phyloP scores from a whole-genome alignment of 2,888 invertebrate species.

The Bombylius discolor region DNA sequence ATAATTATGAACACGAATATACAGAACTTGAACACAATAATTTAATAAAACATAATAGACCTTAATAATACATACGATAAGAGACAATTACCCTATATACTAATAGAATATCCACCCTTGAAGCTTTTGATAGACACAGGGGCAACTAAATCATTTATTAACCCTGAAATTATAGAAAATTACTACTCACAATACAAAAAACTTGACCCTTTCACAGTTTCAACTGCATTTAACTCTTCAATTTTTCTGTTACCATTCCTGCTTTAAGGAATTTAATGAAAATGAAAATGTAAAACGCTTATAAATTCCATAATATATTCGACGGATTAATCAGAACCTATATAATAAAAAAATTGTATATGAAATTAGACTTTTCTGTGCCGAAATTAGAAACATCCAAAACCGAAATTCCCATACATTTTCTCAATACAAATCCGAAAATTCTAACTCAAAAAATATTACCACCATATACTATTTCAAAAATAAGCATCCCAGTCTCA shows the following conservation, averaged over 20 bases:
- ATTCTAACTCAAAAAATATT: not conserved
- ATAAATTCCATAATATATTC: not conserved
- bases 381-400: not conserved
- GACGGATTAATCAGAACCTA: not conserved
- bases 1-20: not conserved
- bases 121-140: conserved; percentile 4
- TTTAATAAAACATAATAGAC: not conserved
- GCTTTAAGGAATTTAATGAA: conserved; percentile 4
- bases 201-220: conserved; percentile 4
- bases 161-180: conserved; percentile 3
- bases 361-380: not conserved
- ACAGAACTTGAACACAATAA: not conserved
- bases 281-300: not conserved
- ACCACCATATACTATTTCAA: not conserved
- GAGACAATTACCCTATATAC: not conserved
- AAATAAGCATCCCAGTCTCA: not conserved
- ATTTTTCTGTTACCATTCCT: conserved; percentile 1
- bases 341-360: not conserved
- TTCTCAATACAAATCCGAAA: not conserved
- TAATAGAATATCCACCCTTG: not conserved
- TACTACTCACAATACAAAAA: conserved; percentile 1
- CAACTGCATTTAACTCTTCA: conserved; percentile 6
- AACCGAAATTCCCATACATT: not conserved
- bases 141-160: conserved; percentile 6
- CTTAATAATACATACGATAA: not conserved